Evolutionary conservation across 2,888 invertebrate species (phyloP).

Genomic region (Pandemis cinnamomeana): DNA sequence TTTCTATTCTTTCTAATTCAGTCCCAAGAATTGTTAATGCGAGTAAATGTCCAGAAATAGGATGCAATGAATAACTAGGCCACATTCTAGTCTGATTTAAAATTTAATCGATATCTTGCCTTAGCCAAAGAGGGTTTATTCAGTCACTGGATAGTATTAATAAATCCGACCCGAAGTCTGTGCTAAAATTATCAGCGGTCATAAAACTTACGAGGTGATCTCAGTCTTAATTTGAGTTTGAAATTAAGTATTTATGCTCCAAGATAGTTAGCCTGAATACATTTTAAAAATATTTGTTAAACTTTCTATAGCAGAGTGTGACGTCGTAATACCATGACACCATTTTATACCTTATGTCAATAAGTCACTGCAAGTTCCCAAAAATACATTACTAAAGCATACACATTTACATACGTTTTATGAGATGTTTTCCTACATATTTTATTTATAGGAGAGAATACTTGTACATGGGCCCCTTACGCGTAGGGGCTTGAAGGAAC

Average conservation of each 20-base stretch:
- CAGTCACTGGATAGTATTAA: constrained; percentile 6
- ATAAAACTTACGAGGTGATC: constrained; percentile 30
- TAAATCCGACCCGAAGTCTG: constrained; percentile 23
- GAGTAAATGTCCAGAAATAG: neutral
- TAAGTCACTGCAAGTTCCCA: constrained; percentile 28
- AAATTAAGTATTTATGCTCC: constrained; percentile 16
- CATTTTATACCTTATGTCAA: constrained; percentile 11
- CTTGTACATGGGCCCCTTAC: constrained; percentile 54
- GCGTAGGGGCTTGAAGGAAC: constrained; percentile 54
- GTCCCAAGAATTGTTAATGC: too few relatives aligned
- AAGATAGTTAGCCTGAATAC: constrained; percentile 13
- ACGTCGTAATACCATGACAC: neutral
- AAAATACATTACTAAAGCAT: constrained; percentile 40
- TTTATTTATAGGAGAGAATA: constrained; percentile 62
- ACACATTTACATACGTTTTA: constrained; percentile 57
- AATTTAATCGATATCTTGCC: neutral
- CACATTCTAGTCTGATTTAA: neutral
- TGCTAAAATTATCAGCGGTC: constrained; percentile 19
- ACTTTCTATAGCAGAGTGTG: neutral
- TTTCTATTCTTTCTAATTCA: too few relatives aligned
- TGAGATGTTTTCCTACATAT: constrained; percentile 61
- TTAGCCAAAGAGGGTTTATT: neutral
- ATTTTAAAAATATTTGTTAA: neutral
- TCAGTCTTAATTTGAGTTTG: constrained; percentile 25
- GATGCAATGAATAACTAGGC: neutral